phyloP scores from a whole-genome alignment of 2,888 invertebrate species.

The Temnothorax rugatulus region DNA sequence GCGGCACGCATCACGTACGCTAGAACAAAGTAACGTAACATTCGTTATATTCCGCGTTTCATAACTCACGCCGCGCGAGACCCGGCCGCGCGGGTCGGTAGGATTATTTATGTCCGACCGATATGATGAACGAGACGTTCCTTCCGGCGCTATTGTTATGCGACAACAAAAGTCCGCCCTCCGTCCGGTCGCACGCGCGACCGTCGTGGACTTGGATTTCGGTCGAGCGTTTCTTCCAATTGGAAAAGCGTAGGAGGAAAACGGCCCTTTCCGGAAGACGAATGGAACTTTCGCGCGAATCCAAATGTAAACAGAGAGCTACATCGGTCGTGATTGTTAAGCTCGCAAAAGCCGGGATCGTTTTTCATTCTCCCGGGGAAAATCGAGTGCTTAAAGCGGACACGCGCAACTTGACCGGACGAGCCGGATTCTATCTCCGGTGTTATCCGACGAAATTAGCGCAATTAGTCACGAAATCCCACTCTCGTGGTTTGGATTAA shows the following conservation, averaged over 20 bases:
- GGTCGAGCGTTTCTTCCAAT: constrained; percentile 22
- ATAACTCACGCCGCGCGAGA: constrained; percentile 43
- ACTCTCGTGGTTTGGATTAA: constrained; percentile 4
- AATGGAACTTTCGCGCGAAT: neutral
- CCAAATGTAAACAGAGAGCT: constrained; percentile 24
- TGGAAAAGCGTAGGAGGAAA: neutral
- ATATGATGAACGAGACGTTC: constrained; percentile 58
- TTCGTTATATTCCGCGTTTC: constrained; percentile 68
- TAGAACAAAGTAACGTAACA: constrained; percentile 25
- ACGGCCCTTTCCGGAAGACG: constrained; percentile 18
- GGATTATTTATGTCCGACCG: constrained; percentile 58
- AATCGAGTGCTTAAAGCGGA: constrained; percentile 14
- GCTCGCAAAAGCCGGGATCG: neutral
- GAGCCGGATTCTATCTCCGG: too few species aligned
- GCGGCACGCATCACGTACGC: neutral
- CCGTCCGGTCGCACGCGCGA: constrained; percentile 17
- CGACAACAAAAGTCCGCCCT: constrained; percentile 25
- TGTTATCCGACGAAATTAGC: neutral
- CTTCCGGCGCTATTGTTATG: constrained; percentile 49
- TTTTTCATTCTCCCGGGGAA: constrained; percentile 7
- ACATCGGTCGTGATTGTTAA: constrained; percentile 26
- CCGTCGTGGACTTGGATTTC: neutral
- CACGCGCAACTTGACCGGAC: neutral
- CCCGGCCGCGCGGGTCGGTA: constrained; percentile 8
- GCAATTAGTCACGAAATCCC: constrained; percentile 29